Conservation (phyloP, 2,797 vertebrate species). For the Podargus strigoides region DNA sequence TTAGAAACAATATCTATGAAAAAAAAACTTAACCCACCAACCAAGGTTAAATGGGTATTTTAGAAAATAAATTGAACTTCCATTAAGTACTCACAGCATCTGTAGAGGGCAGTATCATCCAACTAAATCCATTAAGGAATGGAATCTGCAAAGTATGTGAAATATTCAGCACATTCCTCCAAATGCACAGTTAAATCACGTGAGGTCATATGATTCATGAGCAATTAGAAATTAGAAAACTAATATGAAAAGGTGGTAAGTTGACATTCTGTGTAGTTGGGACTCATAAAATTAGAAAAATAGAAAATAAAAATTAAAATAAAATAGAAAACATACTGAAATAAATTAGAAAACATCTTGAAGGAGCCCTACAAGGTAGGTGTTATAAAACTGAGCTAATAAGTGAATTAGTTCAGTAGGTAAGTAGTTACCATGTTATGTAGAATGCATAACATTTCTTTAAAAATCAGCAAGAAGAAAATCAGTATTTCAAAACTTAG, state of each 20-base stretch:
- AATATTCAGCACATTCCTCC: background rate
- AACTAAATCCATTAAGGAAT: conserved; percentile 23
- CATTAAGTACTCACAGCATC: background rate
- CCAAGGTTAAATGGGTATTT: background rate
- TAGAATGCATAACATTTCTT: conserved; percentile 10
- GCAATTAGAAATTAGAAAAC: background rate
- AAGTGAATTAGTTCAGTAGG: background rate
- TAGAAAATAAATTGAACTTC: background rate
- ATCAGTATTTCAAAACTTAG: background rate
- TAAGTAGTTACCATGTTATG: background rate
- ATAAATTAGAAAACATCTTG: background rate
- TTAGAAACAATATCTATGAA: background rate
- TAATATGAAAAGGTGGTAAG: conserved; percentile 31
- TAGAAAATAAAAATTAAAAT: background rate
- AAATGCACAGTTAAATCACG: background rate
- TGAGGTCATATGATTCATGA: background rate
- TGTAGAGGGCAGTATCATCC: conserved; percentile 73
- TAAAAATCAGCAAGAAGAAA: background rate
- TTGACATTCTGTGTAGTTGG: background rate
- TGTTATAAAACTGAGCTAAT: background rate
- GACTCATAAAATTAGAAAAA: background rate
- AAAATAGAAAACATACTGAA: background rate
- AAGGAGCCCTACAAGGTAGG: background rate
- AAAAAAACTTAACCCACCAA: background rate
- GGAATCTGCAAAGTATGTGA: background rate